Evolutionary conservation across 2,797 vertebrate species (phyloP), one percentile per base, ranked within the genome.

Genomic region (Poeciliopsis presidionis): DNA sequence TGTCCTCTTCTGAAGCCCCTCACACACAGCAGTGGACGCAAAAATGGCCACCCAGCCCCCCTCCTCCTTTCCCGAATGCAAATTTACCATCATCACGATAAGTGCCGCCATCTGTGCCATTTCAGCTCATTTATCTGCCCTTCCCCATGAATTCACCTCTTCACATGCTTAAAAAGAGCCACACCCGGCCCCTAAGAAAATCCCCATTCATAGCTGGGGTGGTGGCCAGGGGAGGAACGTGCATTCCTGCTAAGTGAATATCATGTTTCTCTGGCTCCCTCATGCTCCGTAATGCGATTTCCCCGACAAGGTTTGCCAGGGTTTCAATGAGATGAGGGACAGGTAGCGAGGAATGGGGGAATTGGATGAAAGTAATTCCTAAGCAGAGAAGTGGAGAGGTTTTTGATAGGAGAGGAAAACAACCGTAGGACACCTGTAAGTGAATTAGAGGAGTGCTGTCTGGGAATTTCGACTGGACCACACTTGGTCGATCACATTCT

Each of bases 71-170:
- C 76, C 5, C 76, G 84, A 70, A 92, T 89, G 91, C 93, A 91
- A 94, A 95, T 95, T 89, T 86, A 88, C 94, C 90, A 91, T 93
- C 90, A 90, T 91, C 83, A 88, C 69, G 89, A 86, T 92, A 91
- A 94, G 91, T 90, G 88, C 87, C 86, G 78, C 91, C 92, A 93
- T 92, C 91, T 93, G 91, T 86, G 87, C 87, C 89, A 84, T 90
- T 92, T 92, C 89, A 91, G 83, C 90, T 92, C 88, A 78, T 89
- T 94, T 93, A 92, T 93, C 89, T 92, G 87, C 77, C 74, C 70
- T 51, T 78, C 79, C 82, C 84, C 82, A 61, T 74, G 86, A 87
- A 86, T 92, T 89, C 87, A 88, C 90, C 87, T 90, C 89, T 78
- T 72, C 18, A 16, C 80, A 84, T 78, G 87, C 90, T 86, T 91